These are phyloP conservation scores for Scaptodrosophila latifasciaeformis DNA, from an alignment of 2,888 invertebrate species.

Conservation along the genomic window DNA sequence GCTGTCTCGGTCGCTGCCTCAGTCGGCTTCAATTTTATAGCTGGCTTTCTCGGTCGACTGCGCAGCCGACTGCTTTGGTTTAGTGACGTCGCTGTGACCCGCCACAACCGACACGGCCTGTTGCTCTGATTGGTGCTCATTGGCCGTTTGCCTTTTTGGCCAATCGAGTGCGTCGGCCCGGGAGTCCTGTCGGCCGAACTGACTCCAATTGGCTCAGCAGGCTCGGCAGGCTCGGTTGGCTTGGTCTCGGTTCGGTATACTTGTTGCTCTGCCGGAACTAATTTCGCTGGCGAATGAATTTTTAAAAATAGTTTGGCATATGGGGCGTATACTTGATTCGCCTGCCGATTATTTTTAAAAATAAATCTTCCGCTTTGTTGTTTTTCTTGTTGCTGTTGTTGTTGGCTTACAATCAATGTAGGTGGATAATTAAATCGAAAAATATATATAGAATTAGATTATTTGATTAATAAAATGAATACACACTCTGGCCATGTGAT, in stretches of 20 bases:
- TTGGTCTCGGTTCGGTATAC: neutral
- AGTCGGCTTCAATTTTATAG: no score
- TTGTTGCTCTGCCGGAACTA: neutral
- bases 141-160: constrained; percentile 21
- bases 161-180: constrained; percentile 35
- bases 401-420: no score
- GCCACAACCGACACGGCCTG: constrained; percentile 39
- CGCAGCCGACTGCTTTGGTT: no score
- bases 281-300: neutral
- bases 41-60: no score
- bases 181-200: constrained; percentile 46
- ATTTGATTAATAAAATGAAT: no score
- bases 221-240: neutral
- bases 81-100: neutral
- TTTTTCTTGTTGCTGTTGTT: no score
- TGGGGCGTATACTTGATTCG: constrained; percentile 53
- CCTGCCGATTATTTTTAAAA: no score
- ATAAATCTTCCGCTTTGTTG: no score
- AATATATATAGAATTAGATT: no score
- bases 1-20: neutral
- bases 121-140: constrained; percentile 51
- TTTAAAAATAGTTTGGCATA: constrained; percentile 38
- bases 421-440: no score
- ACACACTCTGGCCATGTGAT: no score
- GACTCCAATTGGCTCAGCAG: constrained; percentile 36